Conservation (phyloP, 2,113 vertebrate species). For the Charina bottae region DNA sequence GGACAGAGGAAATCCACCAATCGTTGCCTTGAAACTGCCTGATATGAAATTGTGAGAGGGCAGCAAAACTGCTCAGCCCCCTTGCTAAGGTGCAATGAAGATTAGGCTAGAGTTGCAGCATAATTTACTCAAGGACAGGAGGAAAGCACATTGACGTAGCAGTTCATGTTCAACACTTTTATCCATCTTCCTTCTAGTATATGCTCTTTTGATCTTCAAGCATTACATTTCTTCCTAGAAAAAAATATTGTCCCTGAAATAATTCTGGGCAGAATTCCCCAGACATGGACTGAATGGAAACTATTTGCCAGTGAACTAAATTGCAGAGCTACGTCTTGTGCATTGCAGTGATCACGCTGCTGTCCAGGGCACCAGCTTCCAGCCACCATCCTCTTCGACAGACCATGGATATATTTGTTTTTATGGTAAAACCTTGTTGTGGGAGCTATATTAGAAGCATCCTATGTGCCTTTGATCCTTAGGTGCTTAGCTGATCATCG, state of each 20-base stretch:
- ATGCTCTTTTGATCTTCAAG: no score
- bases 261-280: neutral
- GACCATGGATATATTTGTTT: no score
- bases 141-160: no score
- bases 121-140: no score
- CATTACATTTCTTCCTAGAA: no score
- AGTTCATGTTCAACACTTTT: no score
- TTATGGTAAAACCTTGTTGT: neutral
- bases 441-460: neutral
- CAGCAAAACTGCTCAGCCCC: neutral
- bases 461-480: neutral
- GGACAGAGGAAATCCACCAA: neutral
- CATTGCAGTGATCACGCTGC: neutral
- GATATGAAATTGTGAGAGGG: neutral
- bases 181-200: no score
- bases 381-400: neutral
- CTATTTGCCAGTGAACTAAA: neutral
- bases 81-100: neutral
- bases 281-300: neutral
- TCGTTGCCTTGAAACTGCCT: neutral
- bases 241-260: no score
- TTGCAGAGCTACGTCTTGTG: neutral
- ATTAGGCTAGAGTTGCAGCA: no score
- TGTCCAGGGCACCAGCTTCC: neutral
- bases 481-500: neutral